These are phyloP conservation scores for Camptogramma bilineatum DNA, from an alignment of 2,888 invertebrate genomes.

Conservation along the genomic window DNA sequence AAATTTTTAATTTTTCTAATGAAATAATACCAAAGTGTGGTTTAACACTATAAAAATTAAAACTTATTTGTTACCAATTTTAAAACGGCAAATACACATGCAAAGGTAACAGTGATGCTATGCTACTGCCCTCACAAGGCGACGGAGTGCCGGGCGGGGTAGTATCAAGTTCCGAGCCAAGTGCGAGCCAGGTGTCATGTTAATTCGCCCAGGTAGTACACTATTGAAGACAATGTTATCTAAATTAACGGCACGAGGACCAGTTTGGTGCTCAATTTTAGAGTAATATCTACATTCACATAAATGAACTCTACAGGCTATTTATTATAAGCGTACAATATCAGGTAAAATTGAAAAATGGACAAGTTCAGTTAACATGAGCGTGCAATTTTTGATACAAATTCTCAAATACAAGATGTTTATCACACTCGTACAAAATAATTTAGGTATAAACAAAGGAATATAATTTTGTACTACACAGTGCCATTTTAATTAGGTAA, in stretches of 20 bases:
- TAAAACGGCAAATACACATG: too few species aligned
- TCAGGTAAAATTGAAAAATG: slow-evolving; percentile 33
- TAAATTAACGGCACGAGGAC: slow-evolving; percentile 36
- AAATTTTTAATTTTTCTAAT: too few species aligned
- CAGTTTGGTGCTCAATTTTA: slow-evolving; percentile 24
- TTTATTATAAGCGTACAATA: slow-evolving; percentile 29
- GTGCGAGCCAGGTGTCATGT: too few species aligned
- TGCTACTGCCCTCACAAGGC: too few species aligned
- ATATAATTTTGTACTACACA: slow-evolving; percentile 46
- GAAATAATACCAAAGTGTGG: too few species aligned
- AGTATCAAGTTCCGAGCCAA: too few species aligned
- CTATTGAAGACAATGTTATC: slow-evolving; percentile 31
- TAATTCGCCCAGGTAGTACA: too few species aligned
- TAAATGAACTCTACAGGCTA: slow-evolving; percentile 21
- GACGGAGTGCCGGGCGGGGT: too few species aligned
- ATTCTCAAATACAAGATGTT: slow-evolving; percentile 20
- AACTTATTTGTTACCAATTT: too few species aligned
- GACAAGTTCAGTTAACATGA: slow-evolving; percentile 33
- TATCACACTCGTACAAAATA: slow-evolving; percentile 32
- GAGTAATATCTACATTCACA: slow-evolving; percentile 25
- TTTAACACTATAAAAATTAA: too few species aligned
- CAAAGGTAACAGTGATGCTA: too few species aligned
- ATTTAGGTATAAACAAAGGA: slow-evolving; percentile 35
- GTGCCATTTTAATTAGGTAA: slow-evolving; percentile 40
- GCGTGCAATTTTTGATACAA: slow-evolving; percentile 17